Evolutionary conservation across 1,140 invertebrate species (phyloP).

Genomic region (Drosophila nigromelanica): DNA sequence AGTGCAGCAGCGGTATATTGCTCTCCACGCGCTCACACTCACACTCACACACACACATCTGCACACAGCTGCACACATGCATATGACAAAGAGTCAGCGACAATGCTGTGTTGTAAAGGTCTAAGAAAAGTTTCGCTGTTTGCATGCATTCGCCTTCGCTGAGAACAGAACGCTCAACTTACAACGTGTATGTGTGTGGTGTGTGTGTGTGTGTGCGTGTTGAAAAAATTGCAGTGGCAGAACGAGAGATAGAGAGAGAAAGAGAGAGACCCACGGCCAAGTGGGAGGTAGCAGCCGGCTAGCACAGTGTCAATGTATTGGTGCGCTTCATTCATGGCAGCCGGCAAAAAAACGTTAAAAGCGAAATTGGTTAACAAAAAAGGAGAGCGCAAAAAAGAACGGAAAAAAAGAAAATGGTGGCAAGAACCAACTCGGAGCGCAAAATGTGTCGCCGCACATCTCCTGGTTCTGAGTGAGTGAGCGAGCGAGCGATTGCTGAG

Average conservation of each 20-base stretch:
- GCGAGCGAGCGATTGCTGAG: conserved; percentile 22
- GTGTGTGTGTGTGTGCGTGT: conserved; percentile 22
- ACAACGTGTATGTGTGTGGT: conserved; percentile 7
- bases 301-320: conserved; percentile 33
- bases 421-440: conserved; percentile 47
- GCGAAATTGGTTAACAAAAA: conserved; percentile 76
- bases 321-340: conserved; percentile 77
- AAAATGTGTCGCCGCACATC: conserved; percentile 45
- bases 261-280: conserved; percentile 37
- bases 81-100: conserved; percentile 41
- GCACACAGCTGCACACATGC: neutral
- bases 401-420: conserved; percentile 72
- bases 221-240: conserved; percentile 57
- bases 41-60: neutral
- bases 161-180: conserved; percentile 49
- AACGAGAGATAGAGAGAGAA: conserved; percentile 19
- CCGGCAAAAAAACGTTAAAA: conserved; percentile 80
- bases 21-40: conserved; percentile 41
- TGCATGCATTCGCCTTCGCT: conserved; percentile 45
- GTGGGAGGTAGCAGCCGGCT: conserved; percentile 62
- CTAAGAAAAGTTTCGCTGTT: conserved; percentile 58
- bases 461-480: conserved; percentile 46
- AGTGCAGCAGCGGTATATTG: conserved; percentile 53
- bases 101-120: conserved; percentile 47
- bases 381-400: conserved; percentile 15